Evolutionary conservation across 1,140 invertebrate species (phyloP).

Genomic region (Agrypnia vestita): DNA sequence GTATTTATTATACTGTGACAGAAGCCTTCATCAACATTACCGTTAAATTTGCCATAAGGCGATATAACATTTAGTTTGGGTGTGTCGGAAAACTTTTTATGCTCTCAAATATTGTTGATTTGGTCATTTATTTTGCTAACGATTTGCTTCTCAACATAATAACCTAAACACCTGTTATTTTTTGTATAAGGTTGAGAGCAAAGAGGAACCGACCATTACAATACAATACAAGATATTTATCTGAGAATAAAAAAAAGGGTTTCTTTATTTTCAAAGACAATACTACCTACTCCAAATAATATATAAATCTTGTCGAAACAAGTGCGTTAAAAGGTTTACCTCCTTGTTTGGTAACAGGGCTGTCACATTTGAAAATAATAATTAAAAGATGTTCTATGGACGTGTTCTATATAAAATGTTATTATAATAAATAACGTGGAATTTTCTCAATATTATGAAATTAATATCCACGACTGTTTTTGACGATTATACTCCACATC

Average conservation of each 20-base stretch:
- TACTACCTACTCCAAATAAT: constrained; percentile 11
- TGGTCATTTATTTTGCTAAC: neutral
- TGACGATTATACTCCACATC: too few relatives aligned
- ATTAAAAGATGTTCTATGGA: too few relatives aligned
- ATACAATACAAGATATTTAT: constrained; percentile 9
- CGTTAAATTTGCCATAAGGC: too few relatives aligned
- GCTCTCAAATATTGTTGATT: too few relatives aligned
- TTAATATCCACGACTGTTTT: too few relatives aligned
- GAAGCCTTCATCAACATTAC: too few relatives aligned
- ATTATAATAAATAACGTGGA: neutral
- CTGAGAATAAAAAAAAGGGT: constrained; percentile 7
- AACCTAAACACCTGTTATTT: constrained; percentile 2
- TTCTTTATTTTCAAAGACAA: constrained; percentile 33
- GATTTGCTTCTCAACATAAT: neutral
- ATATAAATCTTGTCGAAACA: constrained; percentile 44
- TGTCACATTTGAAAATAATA: neutral
- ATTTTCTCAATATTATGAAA: neutral
- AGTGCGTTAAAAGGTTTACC: constrained; percentile 45
- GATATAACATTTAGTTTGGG: too few relatives aligned
- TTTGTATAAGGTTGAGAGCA: neutral
- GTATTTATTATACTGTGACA: too few relatives aligned
- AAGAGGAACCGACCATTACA: neutral
- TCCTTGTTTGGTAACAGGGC: constrained; percentile 1
- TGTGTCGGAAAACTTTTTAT: too few relatives aligned
- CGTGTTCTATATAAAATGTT: too few relatives aligned